Conservation (phyloP, 2,888 invertebrate genomes). For the Biston stratarius region DNA sequence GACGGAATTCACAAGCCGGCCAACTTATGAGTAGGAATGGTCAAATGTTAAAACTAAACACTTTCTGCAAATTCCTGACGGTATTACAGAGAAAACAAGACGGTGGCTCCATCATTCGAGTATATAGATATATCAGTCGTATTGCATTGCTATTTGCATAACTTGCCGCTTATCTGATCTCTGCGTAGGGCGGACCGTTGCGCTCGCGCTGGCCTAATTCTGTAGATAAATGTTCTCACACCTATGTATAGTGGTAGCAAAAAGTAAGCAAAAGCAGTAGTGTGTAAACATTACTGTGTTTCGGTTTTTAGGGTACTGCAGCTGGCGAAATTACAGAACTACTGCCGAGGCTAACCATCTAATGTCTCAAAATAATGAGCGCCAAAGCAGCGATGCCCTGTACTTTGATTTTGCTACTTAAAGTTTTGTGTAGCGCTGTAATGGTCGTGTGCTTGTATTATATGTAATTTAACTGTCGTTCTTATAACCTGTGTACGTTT, state of each 20-base stretch:
- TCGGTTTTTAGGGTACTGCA: no score
- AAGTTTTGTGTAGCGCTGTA: no score
- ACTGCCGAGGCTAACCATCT: no score
- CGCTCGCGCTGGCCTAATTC: conserved; percentile 9
- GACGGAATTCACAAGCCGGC: conserved; percentile 4
- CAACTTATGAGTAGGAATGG: neutral
- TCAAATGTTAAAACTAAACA: neutral
- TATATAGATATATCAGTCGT: neutral
- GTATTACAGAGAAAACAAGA: neutral
- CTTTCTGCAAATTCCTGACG: neutral
- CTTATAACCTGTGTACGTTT: no score
- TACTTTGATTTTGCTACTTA: no score
- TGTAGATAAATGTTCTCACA: conserved; percentile 4
- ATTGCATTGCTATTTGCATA: conserved; percentile 40
- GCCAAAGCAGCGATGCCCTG: no score
- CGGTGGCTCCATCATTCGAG: neutral
- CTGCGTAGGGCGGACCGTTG: conserved; percentile 24
- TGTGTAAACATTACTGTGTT: no score
- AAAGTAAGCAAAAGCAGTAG: no score
- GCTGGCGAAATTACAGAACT: no score
- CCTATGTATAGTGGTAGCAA: neutral
- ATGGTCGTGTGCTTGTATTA: no score
- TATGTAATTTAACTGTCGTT: no score
- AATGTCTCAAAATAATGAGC: no score
- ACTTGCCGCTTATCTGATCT: conserved; percentile 40